Evolutionary conservation across 2,888 invertebrate species (phyloP), one percentile per base, ranked within the genome.

Genomic region (Slavum lentiscoides): DNA sequence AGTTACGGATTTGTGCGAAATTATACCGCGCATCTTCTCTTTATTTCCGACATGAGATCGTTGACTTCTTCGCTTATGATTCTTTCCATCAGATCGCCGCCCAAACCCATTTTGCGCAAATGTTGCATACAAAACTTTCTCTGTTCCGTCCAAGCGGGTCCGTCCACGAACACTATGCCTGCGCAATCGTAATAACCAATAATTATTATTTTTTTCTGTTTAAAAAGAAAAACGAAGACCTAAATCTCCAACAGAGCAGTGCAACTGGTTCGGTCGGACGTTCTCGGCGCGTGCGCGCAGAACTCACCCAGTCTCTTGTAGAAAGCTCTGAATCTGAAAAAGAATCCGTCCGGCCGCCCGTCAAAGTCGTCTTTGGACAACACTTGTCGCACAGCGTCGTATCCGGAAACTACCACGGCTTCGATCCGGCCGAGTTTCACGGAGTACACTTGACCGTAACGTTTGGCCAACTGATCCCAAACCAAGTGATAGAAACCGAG

Each of bases 311-410:
- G 87, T 86, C 90, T 87, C 85, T 91, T 89, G 21, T 92, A 92
- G 83, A 91, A 90, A 43, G 92, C 89, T 81, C 93, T 88, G 82
- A 92, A 86, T 83, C 89, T 88, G 84, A 91, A 90, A 85, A 92
- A 91, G 85, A 92, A 93, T 49, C 90, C 92, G 84, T 91, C 89
- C 0, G 93, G 93, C 82, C 93, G 88, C 0, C 91, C 92, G 84
- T 91, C 91, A 84, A 92, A 92, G 82, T 91, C 91, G 23, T 90
- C 90, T 15, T 88, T 88, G 1, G 88, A 88, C 66, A 92, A 88
- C 9, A 90, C 89, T 85, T 91, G 90, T 66, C 89, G 89, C 6
- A 91, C 89, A 70, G 91, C 89, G 80, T 90, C 89, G 62, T 89
- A 87, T 0, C 91, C 90, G 39, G 89, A 90, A 1, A 92, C 89